Percentiles rank a stretch among this genome's conserved stretches.
Conservation (phyloP, 2,113 vertebrate genomes). For the Myodes glareolus region DNA sequence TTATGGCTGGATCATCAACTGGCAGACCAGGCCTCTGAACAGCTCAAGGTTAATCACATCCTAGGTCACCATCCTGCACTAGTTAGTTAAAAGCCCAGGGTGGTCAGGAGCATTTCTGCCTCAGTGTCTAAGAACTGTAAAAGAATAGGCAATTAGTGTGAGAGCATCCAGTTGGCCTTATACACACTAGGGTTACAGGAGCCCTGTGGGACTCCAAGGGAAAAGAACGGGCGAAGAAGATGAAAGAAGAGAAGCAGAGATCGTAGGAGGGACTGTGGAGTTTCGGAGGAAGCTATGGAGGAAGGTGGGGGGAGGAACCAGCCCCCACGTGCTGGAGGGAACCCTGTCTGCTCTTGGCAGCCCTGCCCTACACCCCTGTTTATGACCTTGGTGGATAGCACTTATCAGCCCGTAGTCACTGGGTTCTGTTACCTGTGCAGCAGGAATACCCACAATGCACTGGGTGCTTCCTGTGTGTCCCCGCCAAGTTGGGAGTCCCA, state of each 20-base stretch:
- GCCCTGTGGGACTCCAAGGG: accelerated
- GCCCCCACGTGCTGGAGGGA: not conserved
- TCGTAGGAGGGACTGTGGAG: accelerated
- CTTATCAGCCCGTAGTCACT: not conserved
- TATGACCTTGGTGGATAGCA: not conserved
- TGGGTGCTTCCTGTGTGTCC: accelerated
- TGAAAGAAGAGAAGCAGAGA: not conserved
- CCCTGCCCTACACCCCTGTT: not conserved
- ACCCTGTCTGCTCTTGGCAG: not conserved
- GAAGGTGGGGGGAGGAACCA: not conserved
- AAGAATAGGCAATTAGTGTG: too few relatives aligned
- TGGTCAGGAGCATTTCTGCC: not conserved
- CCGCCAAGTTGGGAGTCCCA: not conserved
- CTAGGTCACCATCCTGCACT: accelerated
- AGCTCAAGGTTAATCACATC: accelerated
- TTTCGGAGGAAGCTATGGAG: too few relatives aligned
- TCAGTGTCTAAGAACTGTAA: not conserved
- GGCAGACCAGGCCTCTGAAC: not conserved
- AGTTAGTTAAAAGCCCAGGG: not conserved
- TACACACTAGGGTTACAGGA: accelerated
- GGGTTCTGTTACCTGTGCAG: accelerated
- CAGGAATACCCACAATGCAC: accelerated
- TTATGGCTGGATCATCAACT: not conserved
- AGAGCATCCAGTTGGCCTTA: not conserved
- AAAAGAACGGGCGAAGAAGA: too few relatives aligned